A percentile compares a stretch with the other conserved stretches of the same genome.
Conservation (phyloP, 2,113 vertebrate species). For the Anser cygnoides region DNA sequence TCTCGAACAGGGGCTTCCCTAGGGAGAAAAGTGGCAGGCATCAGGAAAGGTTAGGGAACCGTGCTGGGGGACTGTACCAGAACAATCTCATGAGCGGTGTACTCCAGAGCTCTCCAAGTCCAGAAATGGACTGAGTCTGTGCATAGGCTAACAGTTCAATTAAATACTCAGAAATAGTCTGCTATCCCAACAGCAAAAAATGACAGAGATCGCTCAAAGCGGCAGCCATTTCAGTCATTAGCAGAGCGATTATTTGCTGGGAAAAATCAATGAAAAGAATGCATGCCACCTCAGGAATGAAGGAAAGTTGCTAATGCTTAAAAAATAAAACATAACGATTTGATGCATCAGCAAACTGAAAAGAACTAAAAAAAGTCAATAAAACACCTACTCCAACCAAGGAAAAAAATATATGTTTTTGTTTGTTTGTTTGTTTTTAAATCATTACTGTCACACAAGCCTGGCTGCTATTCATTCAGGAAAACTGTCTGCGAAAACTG, state of each 20-base stretch:
- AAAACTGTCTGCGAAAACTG: background rate
- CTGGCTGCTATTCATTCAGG: background rate
- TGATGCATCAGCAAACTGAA: background rate
- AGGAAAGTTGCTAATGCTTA: background rate
- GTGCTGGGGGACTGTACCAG: background rate
- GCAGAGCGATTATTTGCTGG: background rate
- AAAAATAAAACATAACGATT: background rate
- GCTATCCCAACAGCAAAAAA: background rate
- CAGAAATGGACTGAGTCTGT: background rate
- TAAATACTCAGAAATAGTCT: background rate
- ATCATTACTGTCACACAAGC: background rate
- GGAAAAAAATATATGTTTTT: background rate
- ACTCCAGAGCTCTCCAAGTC: background rate
- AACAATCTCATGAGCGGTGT: background rate
- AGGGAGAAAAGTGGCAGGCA: background rate
- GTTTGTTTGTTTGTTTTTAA: background rate
- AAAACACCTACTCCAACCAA: background rate
- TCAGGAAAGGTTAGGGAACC: background rate
- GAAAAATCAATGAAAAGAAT: background rate
- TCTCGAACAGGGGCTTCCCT: conserved; percentile 87
- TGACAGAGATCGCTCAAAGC: background rate
- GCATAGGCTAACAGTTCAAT: background rate
- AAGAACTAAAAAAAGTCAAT: background rate
- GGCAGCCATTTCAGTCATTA: background rate
- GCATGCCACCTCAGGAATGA: background rate